Conservation (phyloP, 2,113 vertebrate genomes). For the Castor canadensis region DNA sequence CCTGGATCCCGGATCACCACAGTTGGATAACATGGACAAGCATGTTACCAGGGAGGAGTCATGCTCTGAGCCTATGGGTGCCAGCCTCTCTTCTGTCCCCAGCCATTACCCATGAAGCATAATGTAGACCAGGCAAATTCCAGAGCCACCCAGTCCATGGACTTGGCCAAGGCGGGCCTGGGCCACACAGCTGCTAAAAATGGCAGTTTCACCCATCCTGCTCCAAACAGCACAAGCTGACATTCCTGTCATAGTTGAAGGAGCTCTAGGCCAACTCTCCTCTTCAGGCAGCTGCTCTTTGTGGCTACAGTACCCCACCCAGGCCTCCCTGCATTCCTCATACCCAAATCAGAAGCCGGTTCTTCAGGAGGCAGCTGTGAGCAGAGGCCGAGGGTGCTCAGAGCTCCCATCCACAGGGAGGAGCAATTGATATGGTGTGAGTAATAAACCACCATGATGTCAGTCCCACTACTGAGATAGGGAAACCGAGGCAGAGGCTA, state of each 20-base stretch:
- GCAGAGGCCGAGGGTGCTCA: fast-evolving
- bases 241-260: conserved; percentile 45
- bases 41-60: fast-evolving
- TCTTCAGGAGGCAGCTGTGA: background rate
- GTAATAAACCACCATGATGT: background rate
- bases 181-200: conserved; percentile 6
- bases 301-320: background rate
- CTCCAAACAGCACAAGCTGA: background rate
- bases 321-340: background rate
- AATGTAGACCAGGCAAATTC: background rate
- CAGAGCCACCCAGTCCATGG: background rate
- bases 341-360: background rate
- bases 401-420: fast-evolving
- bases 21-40: background rate
- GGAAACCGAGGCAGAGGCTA: background rate
- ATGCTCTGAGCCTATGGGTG: background rate
- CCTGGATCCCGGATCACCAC: background rate
- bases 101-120: background rate
- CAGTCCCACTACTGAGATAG: background rate
- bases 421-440: too few species aligned
- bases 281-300: conserved; percentile 26
- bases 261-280: background rate
- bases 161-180: background rate
- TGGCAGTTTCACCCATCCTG: background rate
- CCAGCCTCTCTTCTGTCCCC: too few species aligned